phyloP scores from a whole-genome alignment of 2,113 vertebrate genomes.

The Gopherus evgoodei region DNA sequence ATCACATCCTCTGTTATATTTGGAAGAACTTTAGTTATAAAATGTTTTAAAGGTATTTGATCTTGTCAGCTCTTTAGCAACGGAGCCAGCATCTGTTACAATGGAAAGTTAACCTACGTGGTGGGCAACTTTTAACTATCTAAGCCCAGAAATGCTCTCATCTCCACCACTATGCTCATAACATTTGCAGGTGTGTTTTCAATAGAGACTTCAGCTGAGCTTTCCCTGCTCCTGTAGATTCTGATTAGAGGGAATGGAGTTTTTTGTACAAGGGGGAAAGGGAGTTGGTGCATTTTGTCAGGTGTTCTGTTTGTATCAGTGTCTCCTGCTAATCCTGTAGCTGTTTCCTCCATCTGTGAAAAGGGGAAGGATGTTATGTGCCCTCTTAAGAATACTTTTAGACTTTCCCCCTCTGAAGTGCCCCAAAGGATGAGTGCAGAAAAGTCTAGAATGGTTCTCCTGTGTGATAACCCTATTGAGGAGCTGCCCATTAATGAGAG shows the following conservation, averaged over 20 bases:
- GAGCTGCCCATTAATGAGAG: not conserved
- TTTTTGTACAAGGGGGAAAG: not conserved
- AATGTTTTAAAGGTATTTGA: not conserved
- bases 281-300: not conserved
- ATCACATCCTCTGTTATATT: not conserved
- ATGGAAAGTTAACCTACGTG: not conserved
- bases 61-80: not conserved
- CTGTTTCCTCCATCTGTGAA: not conserved
- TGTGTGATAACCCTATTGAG: not conserved
- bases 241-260: slow-evolving; percentile 1
- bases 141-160: not conserved
- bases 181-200: not conserved
- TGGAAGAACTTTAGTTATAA: not conserved
- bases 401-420: not conserved
- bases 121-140: not conserved
- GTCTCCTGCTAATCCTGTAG: not conserved
- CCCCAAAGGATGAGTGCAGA: not conserved
- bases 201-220: not conserved
- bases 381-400: not conserved
- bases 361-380: not conserved
- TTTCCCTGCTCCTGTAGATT: not conserved
- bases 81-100: not conserved
- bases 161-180: not conserved
- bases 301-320: not conserved
- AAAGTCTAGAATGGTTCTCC: not conserved